These are phyloP conservation scores for Conus betulinus DNA, from an alignment of 1,140 invertebrate genomes.

Conservation along the genomic window DNA sequence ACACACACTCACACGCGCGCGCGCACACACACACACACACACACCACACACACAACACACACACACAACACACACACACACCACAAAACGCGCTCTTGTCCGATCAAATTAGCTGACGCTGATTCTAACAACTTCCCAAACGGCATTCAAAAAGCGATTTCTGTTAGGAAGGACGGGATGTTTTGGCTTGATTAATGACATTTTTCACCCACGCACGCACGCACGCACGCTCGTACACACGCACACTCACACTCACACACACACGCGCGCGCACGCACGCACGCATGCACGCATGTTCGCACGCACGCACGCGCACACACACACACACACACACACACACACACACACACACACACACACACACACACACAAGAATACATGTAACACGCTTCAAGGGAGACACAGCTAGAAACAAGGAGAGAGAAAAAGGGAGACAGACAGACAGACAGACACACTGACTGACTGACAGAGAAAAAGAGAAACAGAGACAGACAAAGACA, in stretches of 20 bases:
- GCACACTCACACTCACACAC: neutral
- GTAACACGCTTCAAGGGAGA: neutral
- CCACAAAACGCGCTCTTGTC: no score
- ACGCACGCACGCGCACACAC: neutral
- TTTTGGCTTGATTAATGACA: no score
- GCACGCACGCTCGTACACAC: neutral
- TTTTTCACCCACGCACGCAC: neutral
- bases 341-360: constrained; percentile 24
- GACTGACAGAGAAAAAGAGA: neutral
- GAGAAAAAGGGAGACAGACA: neutral
- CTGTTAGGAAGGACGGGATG: no score
- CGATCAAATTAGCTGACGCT: no score
- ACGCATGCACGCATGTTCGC: neutral
- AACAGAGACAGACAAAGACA: no score
- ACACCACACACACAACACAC: no score
- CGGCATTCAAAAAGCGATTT: no score
- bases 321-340: constrained; percentile 21
- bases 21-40: no score
- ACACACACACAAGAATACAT: constrained; percentile 3
- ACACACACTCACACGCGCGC: no score
- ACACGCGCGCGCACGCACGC: neutral
- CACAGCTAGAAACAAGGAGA: neutral
- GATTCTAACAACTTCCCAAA: no score
- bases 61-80: no score
- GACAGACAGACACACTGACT: neutral